Evolutionary conservation across 2,888 invertebrate genomes (phyloP).

Genomic region (Bimastos eiseni): DNA sequence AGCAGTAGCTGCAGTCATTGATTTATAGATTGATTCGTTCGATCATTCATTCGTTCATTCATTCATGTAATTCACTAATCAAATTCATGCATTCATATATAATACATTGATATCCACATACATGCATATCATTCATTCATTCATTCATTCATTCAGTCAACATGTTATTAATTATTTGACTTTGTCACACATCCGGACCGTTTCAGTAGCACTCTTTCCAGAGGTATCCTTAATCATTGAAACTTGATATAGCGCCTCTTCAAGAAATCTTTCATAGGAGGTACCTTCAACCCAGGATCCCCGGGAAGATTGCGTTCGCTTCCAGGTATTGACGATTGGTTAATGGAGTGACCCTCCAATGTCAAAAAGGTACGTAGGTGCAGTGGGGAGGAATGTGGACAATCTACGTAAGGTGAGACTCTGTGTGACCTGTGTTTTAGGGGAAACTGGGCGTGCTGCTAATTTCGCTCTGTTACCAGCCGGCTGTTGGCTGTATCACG

Average conservation of each 20-base stretch:
- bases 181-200: background rate
- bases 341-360: background rate
- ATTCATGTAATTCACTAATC: background rate
- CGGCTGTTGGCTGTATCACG: slow-evolving; percentile 89
- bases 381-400: no score
- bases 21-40: background rate
- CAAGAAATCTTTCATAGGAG: no score
- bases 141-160: slow-evolving; percentile 26
- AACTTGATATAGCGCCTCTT: no score
- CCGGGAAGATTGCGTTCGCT: no score
- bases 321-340: no score
- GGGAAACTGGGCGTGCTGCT: slow-evolving; percentile 64
- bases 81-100: background rate
- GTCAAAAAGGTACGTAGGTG: background rate
- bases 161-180: background rate
- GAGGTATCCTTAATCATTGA: no score
- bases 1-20: background rate
- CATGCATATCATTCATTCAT: background rate
- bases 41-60: background rate
- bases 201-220: no score
- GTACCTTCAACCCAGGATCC: no score
- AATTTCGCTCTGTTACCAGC: slow-evolving; percentile 91
- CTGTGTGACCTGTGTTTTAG: slow-evolving; percentile 33
- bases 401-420: no score
- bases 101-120: no score